phyloP scores from a whole-genome alignment of 2,113 vertebrate species.

The Albula glossodonta region DNA sequence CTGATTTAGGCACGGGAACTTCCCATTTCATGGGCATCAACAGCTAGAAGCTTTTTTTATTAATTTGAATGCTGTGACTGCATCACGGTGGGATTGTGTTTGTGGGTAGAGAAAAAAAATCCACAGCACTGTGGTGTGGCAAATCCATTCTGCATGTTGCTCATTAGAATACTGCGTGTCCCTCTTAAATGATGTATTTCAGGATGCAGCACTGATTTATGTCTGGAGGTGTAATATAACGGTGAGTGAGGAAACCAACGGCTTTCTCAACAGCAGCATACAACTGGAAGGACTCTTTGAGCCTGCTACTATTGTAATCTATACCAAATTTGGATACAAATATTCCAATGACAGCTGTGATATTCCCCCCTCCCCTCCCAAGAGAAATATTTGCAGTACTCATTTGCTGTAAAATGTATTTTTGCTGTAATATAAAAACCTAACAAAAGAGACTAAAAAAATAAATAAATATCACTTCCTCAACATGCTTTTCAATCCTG shows the following conservation, averaged over 20 bases:
- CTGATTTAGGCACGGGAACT: background rate
- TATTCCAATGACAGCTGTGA: background rate
- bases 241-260: background rate
- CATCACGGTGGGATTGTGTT: background rate
- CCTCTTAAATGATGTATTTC: background rate
- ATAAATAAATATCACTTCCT: too few relatives aligned
- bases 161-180: background rate
- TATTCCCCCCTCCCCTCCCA: background rate
- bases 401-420: background rate
- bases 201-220: background rate
- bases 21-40: background rate
- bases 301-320: background rate
- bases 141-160: background rate
- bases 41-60: background rate
- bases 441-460: too few relatives aligned
- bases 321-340: background rate
- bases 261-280: background rate
- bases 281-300: background rate
- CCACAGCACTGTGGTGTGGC: background rate
- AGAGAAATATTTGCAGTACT: background rate
- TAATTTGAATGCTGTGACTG: background rate
- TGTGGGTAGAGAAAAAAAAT: background rate
- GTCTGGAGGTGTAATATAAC: constrained; percentile 6
- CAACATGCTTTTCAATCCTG: too few relatives aligned
- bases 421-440: background rate